Percentiles rank a stretch among this genome's conserved stretches.
Evolutionary conservation across 2,113 vertebrate genomes (phyloP).

Genomic region (Anas platyrhynchos): DNA sequence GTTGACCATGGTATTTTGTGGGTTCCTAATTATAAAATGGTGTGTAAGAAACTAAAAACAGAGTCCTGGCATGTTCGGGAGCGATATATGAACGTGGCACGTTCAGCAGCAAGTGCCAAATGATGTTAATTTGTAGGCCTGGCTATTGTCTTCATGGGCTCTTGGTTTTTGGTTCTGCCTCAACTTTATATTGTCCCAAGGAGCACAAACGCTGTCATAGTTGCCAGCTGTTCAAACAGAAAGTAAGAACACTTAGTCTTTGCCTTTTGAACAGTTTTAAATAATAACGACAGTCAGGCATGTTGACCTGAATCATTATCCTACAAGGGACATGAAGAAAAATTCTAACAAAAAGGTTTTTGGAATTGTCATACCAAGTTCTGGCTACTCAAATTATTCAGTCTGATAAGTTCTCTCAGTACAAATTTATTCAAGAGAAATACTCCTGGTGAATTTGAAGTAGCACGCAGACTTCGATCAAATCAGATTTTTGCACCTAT

Average conservation of each 20-base stretch:
- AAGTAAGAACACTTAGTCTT: background rate
- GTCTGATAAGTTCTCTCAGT: background rate
- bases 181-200: background rate
- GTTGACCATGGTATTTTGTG: accelerated
- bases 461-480: background rate
- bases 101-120: background rate
- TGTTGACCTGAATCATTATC: background rate
- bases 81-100: background rate
- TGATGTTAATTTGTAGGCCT: background rate
- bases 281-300: background rate
- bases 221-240: background rate
- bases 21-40: background rate
- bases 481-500: background rate
- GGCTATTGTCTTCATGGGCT: background rate
- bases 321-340: background rate
- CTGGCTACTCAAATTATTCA: background rate
- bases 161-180: background rate
- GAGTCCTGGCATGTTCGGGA: background rate
- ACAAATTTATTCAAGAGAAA: background rate
- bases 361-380: background rate
- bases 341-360: background rate
- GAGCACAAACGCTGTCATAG: background rate
- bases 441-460: background rate
- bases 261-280: background rate
- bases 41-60: background rate